Evolutionary conservation across 2,113 vertebrate genomes (phyloP).

Genomic region (Nibea coibor): DNA sequence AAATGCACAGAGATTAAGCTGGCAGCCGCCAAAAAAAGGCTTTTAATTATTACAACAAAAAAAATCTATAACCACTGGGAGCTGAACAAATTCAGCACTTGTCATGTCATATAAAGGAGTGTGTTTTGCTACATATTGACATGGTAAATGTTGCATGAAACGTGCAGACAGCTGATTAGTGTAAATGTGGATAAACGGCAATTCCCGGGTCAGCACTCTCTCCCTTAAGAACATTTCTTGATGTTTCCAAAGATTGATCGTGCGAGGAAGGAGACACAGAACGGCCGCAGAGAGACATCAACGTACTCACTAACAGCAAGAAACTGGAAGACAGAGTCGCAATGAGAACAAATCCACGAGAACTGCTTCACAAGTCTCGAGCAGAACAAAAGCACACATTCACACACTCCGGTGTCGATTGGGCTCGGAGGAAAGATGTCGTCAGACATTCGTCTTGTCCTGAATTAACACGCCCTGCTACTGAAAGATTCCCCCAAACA

Average conservation of each 20-base stretch:
- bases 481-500: background rate
- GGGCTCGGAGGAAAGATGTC: background rate
- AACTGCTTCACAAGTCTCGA: background rate
- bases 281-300: slow-evolving; percentile 2
- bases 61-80: slow-evolving; percentile 3
- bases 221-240: background rate
- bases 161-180: background rate
- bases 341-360: slow-evolving; percentile 7
- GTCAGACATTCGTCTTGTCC: background rate
- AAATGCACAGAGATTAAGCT: background rate
- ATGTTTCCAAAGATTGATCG: slow-evolving; percentile 14
- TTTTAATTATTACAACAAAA: slow-evolving; percentile 17
- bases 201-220: background rate
- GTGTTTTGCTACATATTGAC: background rate
- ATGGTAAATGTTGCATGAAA: background rate
- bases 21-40: background rate
- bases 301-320: background rate
- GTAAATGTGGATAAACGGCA: background rate
- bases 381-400: background rate
- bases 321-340: slow-evolving; percentile 8
- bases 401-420: background rate
- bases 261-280: background rate
- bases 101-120: background rate
- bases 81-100: slow-evolving; percentile 2
- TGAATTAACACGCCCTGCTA: background rate